phyloP scores from a whole-genome alignment of 2,113 vertebrate genomes.

The Hippocampus comes region DNA sequence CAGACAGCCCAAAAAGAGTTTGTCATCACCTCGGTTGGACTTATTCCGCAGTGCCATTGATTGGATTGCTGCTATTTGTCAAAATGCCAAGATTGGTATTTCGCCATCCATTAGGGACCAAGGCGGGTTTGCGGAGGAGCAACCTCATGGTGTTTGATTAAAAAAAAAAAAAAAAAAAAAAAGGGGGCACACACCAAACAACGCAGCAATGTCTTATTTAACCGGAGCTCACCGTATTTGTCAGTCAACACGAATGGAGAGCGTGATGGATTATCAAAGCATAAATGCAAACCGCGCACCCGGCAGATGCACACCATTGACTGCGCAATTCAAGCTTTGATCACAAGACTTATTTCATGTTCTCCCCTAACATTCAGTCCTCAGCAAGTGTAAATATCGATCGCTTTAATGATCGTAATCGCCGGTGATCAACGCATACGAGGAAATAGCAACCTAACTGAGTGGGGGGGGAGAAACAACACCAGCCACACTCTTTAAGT shows the following conservation, averaged over 20 bases:
- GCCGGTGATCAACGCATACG: not conserved
- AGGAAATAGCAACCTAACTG: not conserved
- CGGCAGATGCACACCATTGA: not conserved
- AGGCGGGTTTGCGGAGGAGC: conserved; percentile 34
- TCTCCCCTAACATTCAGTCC: not conserved
- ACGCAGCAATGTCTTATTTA: conserved; percentile 31
- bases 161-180: conserved; percentile 33
- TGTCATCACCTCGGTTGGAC: conserved; percentile 30
- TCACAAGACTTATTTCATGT: not conserved
- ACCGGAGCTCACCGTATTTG: conserved; percentile 28
- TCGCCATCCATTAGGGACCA: conserved; percentile 53
- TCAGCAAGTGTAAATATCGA: not conserved
- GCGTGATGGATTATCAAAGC: conserved; percentile 1
- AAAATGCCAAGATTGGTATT: conserved; percentile 62
- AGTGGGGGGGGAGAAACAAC: not conserved
- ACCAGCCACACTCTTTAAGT: not conserved
- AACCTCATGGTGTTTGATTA: conserved; percentile 55
- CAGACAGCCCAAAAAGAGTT: conserved; percentile 22
- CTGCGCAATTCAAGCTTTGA: not conserved
- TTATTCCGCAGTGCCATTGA: conserved; percentile 42
- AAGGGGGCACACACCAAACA: conserved; percentile 21
- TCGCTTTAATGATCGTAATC: not conserved
- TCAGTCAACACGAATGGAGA: conserved; percentile 13
- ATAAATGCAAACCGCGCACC: not conserved
- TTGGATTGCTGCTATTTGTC: conserved; percentile 60